These are phyloP conservation scores for Archocentrus centrarchus DNA, from an alignment of 2,113 vertebrate genomes.

Conservation along the genomic window DNA sequence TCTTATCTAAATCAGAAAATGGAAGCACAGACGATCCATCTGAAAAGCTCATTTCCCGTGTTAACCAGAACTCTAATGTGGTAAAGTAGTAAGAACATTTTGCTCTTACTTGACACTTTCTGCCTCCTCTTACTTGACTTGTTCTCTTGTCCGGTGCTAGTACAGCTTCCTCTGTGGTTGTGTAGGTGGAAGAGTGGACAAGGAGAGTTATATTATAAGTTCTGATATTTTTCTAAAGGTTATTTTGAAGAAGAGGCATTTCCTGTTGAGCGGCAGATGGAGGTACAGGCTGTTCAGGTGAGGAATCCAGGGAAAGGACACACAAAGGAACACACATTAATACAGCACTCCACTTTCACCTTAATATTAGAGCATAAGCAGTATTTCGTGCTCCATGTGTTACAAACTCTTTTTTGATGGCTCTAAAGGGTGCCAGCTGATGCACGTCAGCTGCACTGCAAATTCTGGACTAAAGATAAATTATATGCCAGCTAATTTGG, in stretches of 20 bases:
- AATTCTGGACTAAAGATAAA: neutral
- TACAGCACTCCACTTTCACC: neutral
- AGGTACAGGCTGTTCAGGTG: neutral
- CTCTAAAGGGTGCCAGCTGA: neutral
- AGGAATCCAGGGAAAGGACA: neutral
- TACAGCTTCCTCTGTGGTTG: neutral
- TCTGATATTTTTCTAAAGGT: neutral
- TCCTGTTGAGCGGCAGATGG: neutral
- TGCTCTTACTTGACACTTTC: neutral
- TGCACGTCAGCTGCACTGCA: neutral
- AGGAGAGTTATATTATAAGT: neutral
- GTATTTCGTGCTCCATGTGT: neutral
- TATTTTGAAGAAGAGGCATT: conserved; percentile 12
- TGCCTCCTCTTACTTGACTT: neutral
- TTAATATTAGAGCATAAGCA: neutral
- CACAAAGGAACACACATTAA: neutral
- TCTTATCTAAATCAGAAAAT: neutral
- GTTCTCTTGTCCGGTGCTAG: neutral
- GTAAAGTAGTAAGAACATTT: neutral
- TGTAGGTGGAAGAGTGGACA: neutral
- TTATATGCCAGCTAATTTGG: neutral
- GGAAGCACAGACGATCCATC: neutral
- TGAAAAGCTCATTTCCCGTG: neutral
- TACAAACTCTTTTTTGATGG: neutral
- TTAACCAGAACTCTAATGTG: neutral